Evolutionary conservation across 2,888 invertebrate genomes (phyloP).

Genomic region (Netelia melanura): DNA sequence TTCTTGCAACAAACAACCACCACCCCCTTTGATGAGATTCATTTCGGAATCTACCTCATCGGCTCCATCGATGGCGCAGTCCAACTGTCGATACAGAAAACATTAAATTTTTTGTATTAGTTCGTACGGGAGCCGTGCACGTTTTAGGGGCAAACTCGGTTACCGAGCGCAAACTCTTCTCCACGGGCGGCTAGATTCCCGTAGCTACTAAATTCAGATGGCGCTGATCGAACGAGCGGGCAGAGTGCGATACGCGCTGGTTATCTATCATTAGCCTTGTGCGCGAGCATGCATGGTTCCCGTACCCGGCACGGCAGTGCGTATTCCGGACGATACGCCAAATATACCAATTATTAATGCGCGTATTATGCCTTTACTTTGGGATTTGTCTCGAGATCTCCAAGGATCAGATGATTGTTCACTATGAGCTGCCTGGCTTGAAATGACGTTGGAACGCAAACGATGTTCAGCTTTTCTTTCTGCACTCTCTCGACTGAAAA

Average conservation of each 20-base stretch:
- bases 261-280: too few species aligned
- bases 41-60: conserved; percentile 97
- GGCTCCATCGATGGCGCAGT: conserved; percentile 98
- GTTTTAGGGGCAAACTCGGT: too few species aligned
- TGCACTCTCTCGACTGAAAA: conserved; percentile 89
- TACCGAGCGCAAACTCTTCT: too few species aligned
- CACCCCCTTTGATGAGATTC: conserved; percentile 98
- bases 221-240: neutral
- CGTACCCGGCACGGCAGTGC: neutral
- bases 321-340: neutral
- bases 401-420: conserved; percentile 91
- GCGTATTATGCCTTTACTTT: conserved; percentile 83
- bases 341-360: neutral
- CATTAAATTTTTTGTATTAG: neutral
- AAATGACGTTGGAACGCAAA: conserved; percentile 97
- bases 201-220: neutral
- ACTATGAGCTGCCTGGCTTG: conserved; percentile 96
- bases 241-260: neutral
- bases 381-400: conserved; percentile 94
- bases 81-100: conserved; percentile 86
- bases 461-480: conserved; percentile 91
- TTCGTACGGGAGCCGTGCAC: neutral
- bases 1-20: conserved; percentile 98
- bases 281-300: neutral
- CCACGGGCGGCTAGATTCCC: too few species aligned